These are phyloP conservation scores for Proterorhinus semilunaris DNA, from an alignment of 2,113 vertebrate species.

Conservation along the genomic window DNA sequence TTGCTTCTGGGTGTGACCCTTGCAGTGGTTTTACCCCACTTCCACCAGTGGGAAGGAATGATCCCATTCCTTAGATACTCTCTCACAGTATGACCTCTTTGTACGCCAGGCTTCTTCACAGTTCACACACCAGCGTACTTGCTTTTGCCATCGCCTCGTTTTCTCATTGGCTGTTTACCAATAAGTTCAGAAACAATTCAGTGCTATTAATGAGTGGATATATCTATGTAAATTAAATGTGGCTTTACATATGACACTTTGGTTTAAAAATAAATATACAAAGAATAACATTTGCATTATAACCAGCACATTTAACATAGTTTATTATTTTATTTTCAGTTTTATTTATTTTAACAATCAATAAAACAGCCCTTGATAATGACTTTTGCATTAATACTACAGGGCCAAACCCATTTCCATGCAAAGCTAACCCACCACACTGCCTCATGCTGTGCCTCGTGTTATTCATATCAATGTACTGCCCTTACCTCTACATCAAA, in stretches of 20 bases:
- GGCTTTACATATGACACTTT: neutral
- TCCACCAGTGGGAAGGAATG: constrained; percentile 22
- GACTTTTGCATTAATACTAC: neutral
- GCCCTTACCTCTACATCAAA: constrained; percentile 56
- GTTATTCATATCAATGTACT: constrained; percentile 32
- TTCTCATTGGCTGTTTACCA: too few relatives aligned
- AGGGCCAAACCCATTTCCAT: constrained; percentile 22
- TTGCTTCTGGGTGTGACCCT: constrained; percentile 2
- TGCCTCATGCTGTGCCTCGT: constrained; percentile 25
- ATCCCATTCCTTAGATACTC: constrained; percentile 29
- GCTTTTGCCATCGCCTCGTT: neutral
- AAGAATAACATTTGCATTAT: too few relatives aligned
- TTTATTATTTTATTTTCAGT: too few relatives aligned
- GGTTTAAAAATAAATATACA: too few relatives aligned
- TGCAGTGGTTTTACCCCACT: constrained; percentile 22
- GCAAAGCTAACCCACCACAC: constrained; percentile 26
- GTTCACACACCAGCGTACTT: constrained; percentile 39
- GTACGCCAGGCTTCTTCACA: constrained; percentile 47
- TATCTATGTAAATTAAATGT: neutral
- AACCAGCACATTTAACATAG: too few relatives aligned
- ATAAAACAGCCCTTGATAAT: neutral
- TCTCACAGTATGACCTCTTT: constrained; percentile 35
- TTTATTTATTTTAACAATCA: neutral
- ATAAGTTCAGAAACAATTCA: too few relatives aligned
- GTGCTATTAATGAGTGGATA: too few relatives aligned